Percentiles rank a stretch among this genome's conserved stretches.
Conservation (phyloP, 2,888 invertebrate species). For the Drosophila mulleri region DNA sequence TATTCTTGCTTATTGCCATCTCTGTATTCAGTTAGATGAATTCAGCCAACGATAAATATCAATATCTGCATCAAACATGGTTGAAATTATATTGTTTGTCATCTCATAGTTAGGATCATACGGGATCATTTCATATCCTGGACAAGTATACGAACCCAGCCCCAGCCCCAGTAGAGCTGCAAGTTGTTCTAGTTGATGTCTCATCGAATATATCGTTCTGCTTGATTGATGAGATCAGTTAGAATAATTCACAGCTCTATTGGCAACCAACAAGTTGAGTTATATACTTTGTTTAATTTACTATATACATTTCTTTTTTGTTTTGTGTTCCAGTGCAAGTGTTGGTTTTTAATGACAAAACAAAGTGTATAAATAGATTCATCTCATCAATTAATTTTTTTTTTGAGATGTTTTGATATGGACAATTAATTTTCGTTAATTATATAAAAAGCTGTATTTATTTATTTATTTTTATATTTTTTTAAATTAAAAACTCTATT, state of each 20-base stretch:
- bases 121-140: background rate
- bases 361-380: too few species aligned
- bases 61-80: background rate
- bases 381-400: too few species aligned
- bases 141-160: background rate
- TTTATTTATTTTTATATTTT: too few species aligned
- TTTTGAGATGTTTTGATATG: too few species aligned
- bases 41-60: too few species aligned
- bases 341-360: too few species aligned
- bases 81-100: background rate
- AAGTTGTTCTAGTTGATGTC: conserved; percentile 9
- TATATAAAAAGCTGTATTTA: too few species aligned
- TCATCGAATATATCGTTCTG: background rate
- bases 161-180: background rate
- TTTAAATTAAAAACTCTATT: too few species aligned
- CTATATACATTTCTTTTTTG: too few species aligned
- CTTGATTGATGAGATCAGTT: conserved; percentile 12
- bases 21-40: background rate
- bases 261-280: background rate
- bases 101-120: conserved; percentile 10
- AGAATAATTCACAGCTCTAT: conserved; percentile 16
- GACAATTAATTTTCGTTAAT: too few species aligned
- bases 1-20: conserved; percentile 5
- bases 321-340: too few species aligned
- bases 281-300: too few species aligned